Base-by-base conservation (phyloP, 1,140 invertebrate species). In the Drosophila novamexicana region DNA sequence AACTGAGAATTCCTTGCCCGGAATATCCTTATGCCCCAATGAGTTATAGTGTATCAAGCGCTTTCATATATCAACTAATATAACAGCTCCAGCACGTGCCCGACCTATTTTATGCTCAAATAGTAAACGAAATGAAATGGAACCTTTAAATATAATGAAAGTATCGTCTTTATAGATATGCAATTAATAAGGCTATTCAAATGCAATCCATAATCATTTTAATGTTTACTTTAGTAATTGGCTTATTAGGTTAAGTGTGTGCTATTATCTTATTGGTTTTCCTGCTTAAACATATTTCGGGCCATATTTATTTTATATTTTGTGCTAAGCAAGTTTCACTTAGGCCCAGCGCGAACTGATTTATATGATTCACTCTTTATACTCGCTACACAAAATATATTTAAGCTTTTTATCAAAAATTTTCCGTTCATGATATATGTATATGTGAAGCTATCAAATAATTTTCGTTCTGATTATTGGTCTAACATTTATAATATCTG, bases 31-130 rank as follows among this genome's bases (percentile, higher is more conserved):
- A 58, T 54, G 72, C 54, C 74, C 9, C 79, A 78, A 64, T 83
- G 77, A 83, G 49, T 84, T 77, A 84, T 80, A 69, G 73, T 77
- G 10, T 36, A 64, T 63, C 67, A 40, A 54, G 36, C 9, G n/a
- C 18, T 9, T 39, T 34, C 34, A 34, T 70, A 49, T 56, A 40
- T 54, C 59, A 70, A 56, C 39, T 18, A 44, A 44, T 69, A 37
- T 18, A 49, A 53, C 32, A 67, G 18, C 29, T 45, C 14, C 47
- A 2, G 36, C 34, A 68, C 66, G 66, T 68, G 57, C 47, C 44
- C 14, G 56, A 44, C 42, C 16, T 61, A 59, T 40, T 67, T 59
- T 40, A 37, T 50, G 18, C 16, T 42, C 29, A n/a, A 32, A 67
- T 40, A 9, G 53, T 18, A 53, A 68, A 44, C 36, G 57, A 37